phyloP scores from a whole-genome alignment of 1,140 invertebrate species.

The Metaphire vulgaris region DNA sequence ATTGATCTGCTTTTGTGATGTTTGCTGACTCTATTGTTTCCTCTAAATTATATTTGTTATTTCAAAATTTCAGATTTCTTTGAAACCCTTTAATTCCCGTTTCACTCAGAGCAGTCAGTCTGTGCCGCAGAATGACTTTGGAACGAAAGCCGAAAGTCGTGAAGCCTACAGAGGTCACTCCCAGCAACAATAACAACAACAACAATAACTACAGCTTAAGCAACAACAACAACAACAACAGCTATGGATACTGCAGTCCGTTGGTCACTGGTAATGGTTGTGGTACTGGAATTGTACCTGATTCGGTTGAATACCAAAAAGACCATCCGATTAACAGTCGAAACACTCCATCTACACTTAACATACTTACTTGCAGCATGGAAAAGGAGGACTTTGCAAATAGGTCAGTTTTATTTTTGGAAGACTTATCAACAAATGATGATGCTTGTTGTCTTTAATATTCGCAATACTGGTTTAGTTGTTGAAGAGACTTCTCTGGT shows the following conservation, averaged over 20 bases:
- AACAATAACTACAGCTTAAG: too few species aligned
- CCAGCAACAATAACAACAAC: not conserved
- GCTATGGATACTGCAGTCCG: too few species aligned
- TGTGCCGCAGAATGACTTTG: not conserved
- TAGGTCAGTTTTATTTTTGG: not conserved
- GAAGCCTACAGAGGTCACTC: not conserved
- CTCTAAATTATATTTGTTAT: too few species aligned
- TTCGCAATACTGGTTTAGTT: not conserved
- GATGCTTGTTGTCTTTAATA: not conserved
- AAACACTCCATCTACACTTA: slow-evolving; percentile 48
- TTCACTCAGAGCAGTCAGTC: too few species aligned
- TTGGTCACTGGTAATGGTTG: not conserved
- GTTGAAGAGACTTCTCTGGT: not conserved
- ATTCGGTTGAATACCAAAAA: too few species aligned
- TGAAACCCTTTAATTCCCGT: too few species aligned
- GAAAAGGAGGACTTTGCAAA: slow-evolving; percentile 37
- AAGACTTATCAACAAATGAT: not conserved
- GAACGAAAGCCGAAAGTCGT: not conserved
- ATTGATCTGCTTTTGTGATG: too few species aligned
- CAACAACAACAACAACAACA: not conserved
- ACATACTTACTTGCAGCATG: slow-evolving; percentile 45
- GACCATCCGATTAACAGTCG: slow-evolving; percentile 51
- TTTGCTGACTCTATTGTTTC: too few species aligned
- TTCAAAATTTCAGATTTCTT: too few species aligned
- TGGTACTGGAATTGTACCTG: too few species aligned